Conservation (phyloP, 2,888 invertebrate genomes). For the Catocala nupta region DNA sequence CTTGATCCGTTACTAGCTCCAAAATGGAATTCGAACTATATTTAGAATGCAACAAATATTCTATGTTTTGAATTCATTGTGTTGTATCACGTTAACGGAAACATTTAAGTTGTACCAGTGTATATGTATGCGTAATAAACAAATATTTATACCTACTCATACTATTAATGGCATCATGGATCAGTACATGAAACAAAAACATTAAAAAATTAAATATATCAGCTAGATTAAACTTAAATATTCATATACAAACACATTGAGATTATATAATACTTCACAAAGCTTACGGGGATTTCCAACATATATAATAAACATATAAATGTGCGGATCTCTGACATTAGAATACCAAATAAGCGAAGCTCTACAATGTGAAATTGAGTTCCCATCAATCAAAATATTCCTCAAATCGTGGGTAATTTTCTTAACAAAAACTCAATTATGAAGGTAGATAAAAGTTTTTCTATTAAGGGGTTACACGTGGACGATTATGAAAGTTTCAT, state of each 20-base stretch:
- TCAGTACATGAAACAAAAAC: conserved; percentile 85
- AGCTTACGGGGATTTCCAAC: conserved; percentile 26
- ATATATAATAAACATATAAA: conserved; percentile 29
- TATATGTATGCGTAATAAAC: conserved; percentile 43
- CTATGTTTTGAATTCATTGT: conserved; percentile 25
- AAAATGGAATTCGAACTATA: conserved; percentile 51
- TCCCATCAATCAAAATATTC: conserved; percentile 49
- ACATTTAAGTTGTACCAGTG: conserved; percentile 12
- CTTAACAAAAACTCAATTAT: conserved; percentile 57
- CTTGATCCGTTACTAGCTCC: conserved; percentile 28
- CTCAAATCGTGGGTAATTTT: conserved; percentile 52
- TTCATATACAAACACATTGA: conserved; percentile 37
- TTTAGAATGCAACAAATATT: conserved; percentile 49
- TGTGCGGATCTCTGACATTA: conserved; percentile 35
- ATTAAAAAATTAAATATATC: conserved; percentile 60
- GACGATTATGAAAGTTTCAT: conserved; percentile 64
- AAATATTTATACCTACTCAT: conserved; percentile 78
- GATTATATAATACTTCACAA: conserved; percentile 32
- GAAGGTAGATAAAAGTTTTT: conserved; percentile 60
- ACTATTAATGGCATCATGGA: conserved; percentile 79
- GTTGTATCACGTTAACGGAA: conserved; percentile 5
- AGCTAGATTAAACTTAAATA: conserved; percentile 48
- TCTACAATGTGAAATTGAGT: conserved; percentile 39
- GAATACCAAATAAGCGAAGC: conserved; percentile 47
- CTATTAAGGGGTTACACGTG: conserved; percentile 64